Evolutionary conservation across 2,888 invertebrate species (phyloP).

Genomic region (Catocala sponsa): DNA sequence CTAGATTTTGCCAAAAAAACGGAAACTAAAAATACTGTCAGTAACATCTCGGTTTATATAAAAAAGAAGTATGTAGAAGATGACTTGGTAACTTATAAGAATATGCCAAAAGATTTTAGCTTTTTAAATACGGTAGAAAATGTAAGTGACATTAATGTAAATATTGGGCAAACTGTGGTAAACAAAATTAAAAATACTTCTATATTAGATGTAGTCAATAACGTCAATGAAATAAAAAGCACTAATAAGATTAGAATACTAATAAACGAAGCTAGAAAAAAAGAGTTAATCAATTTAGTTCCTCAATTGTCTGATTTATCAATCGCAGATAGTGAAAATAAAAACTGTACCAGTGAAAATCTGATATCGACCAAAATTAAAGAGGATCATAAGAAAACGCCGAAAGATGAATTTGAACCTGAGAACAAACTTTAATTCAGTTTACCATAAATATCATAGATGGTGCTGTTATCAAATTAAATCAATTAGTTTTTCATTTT

Average conservation of each 20-base stretch:
- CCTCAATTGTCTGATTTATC: slow-evolving; percentile 19
- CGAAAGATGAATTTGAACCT: no score
- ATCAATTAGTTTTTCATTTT: no score
- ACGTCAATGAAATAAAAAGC: slow-evolving; percentile 21
- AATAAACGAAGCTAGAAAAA: slow-evolving; percentile 34
- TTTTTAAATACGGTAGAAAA: slow-evolving; percentile 42
- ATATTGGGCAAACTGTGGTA: not conserved
- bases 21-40: slow-evolving; percentile 54
- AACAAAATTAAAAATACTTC: not conserved
- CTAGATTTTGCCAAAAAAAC: slow-evolving; percentile 57
- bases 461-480: slow-evolving; percentile 7
- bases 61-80: slow-evolving; percentile 60
- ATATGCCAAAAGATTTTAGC: slow-evolving; percentile 54
- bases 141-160: not conserved
- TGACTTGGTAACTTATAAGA: slow-evolving; percentile 58
- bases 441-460: slow-evolving; percentile 2
- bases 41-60: slow-evolving; percentile 62
- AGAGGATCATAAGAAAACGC: no score
- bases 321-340: not conserved
- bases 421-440: slow-evolving; percentile 3
- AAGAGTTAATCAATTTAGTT: slow-evolving; percentile 23
- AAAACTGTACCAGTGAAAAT: no score
- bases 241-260: slow-evolving; percentile 28
- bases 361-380: no score
- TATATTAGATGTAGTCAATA: slow-evolving; percentile 3